phyloP scores from a whole-genome alignment of 2,113 vertebrate species.

The Panurus biarmicus region DNA sequence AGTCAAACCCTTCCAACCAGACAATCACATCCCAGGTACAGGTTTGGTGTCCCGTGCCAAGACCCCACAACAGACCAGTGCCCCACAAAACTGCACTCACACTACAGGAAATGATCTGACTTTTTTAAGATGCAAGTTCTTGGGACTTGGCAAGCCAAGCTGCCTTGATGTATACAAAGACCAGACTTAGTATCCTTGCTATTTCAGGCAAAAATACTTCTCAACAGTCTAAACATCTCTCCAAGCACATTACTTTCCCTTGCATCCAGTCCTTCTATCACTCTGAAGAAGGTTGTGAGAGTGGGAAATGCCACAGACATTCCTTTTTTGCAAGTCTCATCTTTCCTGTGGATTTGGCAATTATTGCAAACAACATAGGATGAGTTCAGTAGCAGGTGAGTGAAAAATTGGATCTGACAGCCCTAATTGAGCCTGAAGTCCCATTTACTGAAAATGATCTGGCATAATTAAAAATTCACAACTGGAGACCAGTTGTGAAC shows the following conservation, averaged over 20 bases:
- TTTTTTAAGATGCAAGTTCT: not conserved
- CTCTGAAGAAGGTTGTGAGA: not conserved
- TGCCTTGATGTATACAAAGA: not conserved
- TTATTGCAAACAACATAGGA: constrained; percentile 59
- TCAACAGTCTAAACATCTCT: not conserved
- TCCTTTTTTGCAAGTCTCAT: constrained; percentile 9
- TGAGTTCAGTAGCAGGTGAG: constrained; percentile 57
- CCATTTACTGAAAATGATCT: constrained; percentile 75
- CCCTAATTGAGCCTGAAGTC: constrained; percentile 72
- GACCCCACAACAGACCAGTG: not conserved
- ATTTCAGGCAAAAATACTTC: not conserved
- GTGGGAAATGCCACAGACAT: not conserved
- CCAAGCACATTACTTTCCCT: not conserved
- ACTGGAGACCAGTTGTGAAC: constrained; percentile 66
- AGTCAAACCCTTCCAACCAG: not conserved
- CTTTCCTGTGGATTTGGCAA: constrained; percentile 64
- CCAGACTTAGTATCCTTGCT: not conserved
- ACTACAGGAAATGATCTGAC: not conserved
- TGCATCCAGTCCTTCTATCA: not conserved
- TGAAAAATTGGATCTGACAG: constrained; percentile 71
- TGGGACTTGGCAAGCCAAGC: not conserved
- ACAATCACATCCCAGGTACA: not conserved
- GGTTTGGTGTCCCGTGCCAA: not conserved
- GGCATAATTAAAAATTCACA: constrained; percentile 75
- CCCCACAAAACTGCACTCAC: not conserved